Evolutionary conservation across 2,797 vertebrate species (phyloP).

Genomic region (Leuciscus waleckii): DNA sequence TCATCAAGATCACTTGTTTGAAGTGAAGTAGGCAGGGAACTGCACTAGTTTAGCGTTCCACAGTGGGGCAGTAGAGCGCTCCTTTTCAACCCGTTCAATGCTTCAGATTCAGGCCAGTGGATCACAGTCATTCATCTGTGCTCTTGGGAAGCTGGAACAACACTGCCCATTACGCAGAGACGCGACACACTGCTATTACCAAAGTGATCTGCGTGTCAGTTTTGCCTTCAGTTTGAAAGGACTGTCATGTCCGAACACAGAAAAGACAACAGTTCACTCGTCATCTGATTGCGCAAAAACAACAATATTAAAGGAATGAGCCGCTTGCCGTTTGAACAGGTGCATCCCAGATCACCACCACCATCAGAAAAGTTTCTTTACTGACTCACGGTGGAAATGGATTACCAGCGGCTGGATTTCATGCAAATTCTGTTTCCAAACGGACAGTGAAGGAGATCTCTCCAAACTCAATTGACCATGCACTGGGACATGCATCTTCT

Average conservation of each 20-base stretch:
- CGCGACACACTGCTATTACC: not conserved
- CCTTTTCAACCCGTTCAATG: not conserved
- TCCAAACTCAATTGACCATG: not conserved
- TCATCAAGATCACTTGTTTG: not conserved
- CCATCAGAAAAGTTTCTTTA: not conserved
- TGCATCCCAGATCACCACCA: constrained; percentile 32
- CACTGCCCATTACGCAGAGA: not conserved
- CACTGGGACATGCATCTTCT: constrained; percentile 15
- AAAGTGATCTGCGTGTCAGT: not conserved
- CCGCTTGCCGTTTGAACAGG: constrained; percentile 38
- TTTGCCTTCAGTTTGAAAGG: not conserved
- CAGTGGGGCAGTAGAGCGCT: constrained; percentile 44
- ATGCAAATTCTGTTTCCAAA: not conserved
- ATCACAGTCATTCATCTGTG: constrained; percentile 20
- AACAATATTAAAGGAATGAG: not conserved
- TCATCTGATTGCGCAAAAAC: not conserved
- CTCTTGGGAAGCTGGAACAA: not conserved
- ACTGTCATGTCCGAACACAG: not conserved
- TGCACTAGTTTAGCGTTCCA: constrained; percentile 29
- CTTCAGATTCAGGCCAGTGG: constrained; percentile 19
- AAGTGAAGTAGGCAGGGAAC: not conserved
- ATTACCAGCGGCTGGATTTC: constrained; percentile 8
- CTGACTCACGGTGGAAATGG: constrained; percentile 2
- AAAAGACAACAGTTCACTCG: not conserved
- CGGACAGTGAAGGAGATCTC: not conserved